These are phyloP conservation scores for Sitta europaea DNA, from an alignment of 2,113 vertebrate genomes.

Conservation along the genomic window DNA sequence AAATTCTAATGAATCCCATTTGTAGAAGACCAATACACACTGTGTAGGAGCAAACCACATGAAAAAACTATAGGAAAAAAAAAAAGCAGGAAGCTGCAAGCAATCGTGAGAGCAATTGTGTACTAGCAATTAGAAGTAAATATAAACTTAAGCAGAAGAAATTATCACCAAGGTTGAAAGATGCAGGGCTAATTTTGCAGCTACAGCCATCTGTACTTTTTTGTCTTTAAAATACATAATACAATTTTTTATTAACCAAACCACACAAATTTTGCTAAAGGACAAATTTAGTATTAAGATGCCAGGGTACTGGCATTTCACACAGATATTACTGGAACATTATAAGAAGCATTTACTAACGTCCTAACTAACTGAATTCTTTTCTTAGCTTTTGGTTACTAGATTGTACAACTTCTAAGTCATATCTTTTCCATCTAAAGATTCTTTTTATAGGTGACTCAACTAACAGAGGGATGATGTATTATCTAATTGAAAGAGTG, in stretches of 20 bases:
- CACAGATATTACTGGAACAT: neutral
- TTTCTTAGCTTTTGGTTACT: neutral
- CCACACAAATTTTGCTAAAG: neutral
- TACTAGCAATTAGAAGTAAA: neutral
- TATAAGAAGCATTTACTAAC: neutral
- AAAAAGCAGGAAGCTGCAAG: neutral
- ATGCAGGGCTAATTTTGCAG: neutral
- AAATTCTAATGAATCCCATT: neutral
- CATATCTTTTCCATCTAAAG: constrained; percentile 62
- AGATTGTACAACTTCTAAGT: neutral
- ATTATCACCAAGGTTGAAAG: neutral
- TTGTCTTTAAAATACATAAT: neutral
- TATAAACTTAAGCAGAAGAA: neutral
- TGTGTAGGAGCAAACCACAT: neutral
- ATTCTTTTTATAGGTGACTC: constrained; percentile 95
- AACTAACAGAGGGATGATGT: constrained; percentile 97
- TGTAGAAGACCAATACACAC: neutral
- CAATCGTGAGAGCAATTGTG: neutral
- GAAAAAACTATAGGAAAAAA: neutral
- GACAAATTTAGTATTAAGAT: neutral
- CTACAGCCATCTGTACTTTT: neutral
- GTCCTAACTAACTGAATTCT: neutral
- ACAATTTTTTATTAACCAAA: neutral
- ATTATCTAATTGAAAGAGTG: constrained; percentile 89
- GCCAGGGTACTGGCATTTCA: neutral